phyloP scores from a whole-genome alignment of 2,113 vertebrate genomes.

The Rhabdornis inornatus region DNA sequence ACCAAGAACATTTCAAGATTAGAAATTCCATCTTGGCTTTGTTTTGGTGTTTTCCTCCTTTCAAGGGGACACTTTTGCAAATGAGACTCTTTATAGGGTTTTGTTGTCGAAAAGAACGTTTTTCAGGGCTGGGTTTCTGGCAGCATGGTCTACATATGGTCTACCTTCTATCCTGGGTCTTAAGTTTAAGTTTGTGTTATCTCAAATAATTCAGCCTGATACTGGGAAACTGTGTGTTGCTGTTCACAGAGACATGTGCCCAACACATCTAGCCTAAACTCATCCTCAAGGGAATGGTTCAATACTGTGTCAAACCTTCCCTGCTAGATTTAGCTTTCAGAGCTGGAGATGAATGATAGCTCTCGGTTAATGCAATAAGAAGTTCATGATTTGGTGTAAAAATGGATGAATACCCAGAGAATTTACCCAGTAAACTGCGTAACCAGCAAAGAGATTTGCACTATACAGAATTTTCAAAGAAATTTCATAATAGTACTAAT shows the following conservation, averaged over 20 bases:
- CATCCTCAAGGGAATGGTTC: not conserved
- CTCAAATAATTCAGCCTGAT: not conserved
- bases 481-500: not conserved
- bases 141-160: not conserved
- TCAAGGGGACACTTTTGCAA: not conserved
- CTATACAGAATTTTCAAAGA: not conserved
- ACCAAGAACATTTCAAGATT: not conserved
- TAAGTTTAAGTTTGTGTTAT: not conserved
- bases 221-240: not conserved
- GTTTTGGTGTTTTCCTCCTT: not conserved
- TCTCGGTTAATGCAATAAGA: not conserved
- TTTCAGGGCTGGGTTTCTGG: not conserved
- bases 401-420: not conserved
- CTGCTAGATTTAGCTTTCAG: not conserved
- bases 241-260: not conserved
- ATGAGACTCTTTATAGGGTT: not conserved
- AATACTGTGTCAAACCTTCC: fast-evolving
- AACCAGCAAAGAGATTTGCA: not conserved
- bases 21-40: not conserved
- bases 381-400: not conserved
- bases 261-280: not conserved
- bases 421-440: not conserved
- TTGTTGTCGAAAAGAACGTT: not conserved
- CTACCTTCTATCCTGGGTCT: too few relatives aligned
- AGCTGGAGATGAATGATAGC: not conserved